Conservation (phyloP, 2,888 invertebrate genomes). For the Drosophila merina region DNA sequence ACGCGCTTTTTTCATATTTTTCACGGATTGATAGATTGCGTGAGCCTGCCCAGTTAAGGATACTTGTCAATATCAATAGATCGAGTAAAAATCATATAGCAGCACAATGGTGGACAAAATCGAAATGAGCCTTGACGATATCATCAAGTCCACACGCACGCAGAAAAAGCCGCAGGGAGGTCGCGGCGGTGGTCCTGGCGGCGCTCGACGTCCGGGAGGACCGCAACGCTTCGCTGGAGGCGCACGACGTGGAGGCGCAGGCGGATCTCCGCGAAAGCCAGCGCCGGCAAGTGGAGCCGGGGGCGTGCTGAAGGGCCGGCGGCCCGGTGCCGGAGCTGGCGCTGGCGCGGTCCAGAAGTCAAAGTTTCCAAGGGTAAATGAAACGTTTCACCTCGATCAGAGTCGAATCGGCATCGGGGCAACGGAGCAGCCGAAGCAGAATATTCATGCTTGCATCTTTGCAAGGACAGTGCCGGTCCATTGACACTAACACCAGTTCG, state of each 20-base stretch:
- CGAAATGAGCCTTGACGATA: conserved; percentile 98
- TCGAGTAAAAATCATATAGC: background rate
- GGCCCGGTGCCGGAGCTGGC: conserved; percentile 85
- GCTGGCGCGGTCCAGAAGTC: conserved; percentile 86
- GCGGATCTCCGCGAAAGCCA: conserved; percentile 78
- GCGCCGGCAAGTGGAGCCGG: conserved; percentile 73
- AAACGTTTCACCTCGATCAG: conserved; percentile 64
- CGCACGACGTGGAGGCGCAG: conserved; percentile 84
- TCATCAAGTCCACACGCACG: conserved; percentile 92
- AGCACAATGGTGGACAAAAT: conserved; percentile 93
- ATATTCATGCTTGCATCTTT: conserved; percentile 50
- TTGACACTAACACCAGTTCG: conserved; percentile 25
- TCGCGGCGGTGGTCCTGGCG: conserved; percentile 85
- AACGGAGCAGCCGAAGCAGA: conserved; percentile 54
- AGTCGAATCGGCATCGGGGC: conserved; percentile 36
- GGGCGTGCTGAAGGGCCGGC: conserved; percentile 88
- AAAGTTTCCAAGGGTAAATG: conserved; percentile 83
- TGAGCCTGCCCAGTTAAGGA: conserved; percentile 4
- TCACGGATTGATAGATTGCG: background rate
- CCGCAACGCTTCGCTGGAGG: conserved; percentile 84
- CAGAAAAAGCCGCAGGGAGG: conserved; percentile 86
- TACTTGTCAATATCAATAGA: background rate
- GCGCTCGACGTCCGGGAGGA: conserved; percentile 82
- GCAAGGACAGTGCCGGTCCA: conserved; percentile 30
- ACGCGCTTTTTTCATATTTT: conserved; percentile 40